Conservation (phyloP, 2,113 vertebrate genomes). For the Cottus gobio region DNA sequence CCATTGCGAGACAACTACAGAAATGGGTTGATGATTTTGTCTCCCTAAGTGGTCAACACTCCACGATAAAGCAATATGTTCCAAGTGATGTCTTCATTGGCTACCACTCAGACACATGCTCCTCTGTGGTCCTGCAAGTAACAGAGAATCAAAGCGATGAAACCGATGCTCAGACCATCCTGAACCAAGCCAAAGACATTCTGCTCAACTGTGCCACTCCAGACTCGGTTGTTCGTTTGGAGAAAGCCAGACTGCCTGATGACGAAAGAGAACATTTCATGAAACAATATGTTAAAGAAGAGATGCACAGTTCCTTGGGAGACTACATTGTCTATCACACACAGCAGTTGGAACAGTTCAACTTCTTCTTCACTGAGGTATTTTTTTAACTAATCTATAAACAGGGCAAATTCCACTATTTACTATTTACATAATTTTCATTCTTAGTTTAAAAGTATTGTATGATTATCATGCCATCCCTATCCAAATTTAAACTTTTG, state of each 20-base stretch:
- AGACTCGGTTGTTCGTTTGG: slow-evolving; percentile 86
- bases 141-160: slow-evolving; percentile 45
- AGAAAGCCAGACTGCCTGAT: slow-evolving; percentile 34
- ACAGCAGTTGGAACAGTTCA: accelerated
- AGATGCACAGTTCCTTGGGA: slow-evolving; percentile 84
- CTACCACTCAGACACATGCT: slow-evolving; percentile 88
- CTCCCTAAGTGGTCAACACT: not conserved
- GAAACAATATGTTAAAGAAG: slow-evolving; percentile 71
- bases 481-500: not conserved
- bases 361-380: slow-evolving; percentile 87
- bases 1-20: slow-evolving; percentile 72
- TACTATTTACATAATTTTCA: not conserved
- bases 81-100: slow-evolving; percentile 88
- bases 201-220: slow-evolving; percentile 89
- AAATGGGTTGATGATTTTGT: slow-evolving; percentile 82
- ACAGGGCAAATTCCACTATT: not conserved
- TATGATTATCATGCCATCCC: not conserved
- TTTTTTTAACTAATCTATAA: not conserved
- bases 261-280: slow-evolving; percentile 60
- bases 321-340: slow-evolving; percentile 83
- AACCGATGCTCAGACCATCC: slow-evolving; percentile 48
- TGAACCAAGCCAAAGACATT: slow-evolving; percentile 72
- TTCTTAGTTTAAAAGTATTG: not conserved
- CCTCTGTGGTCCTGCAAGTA: slow-evolving; percentile 87
- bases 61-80: slow-evolving; percentile 65